A percentile compares a stretch with the other conserved stretches of the same genome.
phyloP scores from a whole-genome alignment of 2,113 vertebrate species.

The Halichoerus grypus region DNA sequence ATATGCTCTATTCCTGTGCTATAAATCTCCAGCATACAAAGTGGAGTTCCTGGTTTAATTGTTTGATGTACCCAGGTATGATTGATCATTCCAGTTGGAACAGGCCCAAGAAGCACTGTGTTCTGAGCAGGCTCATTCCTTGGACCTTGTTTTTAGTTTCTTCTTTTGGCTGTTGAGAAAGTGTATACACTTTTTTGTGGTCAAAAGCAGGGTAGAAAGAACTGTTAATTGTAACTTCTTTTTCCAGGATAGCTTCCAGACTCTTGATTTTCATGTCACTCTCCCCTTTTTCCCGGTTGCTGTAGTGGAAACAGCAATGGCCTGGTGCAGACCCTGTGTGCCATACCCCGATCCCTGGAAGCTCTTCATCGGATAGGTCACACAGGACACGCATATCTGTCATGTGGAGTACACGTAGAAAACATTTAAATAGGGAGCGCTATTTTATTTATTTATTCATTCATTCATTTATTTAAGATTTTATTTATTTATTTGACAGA shows the following conservation, averaged over 20 bases:
- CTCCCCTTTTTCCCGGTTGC: neutral
- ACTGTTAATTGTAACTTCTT: neutral
- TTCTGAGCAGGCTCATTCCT: neutral
- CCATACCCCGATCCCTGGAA: neutral
- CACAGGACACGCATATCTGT: neutral
- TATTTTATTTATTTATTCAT: too few relatives aligned
- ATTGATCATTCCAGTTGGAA: neutral
- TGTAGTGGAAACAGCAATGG: neutral
- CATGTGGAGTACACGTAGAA: neutral
- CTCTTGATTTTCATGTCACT: neutral
- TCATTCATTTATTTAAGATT: too few relatives aligned
- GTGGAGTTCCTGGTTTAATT: slow-evolving; percentile 24
- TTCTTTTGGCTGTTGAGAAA: neutral
- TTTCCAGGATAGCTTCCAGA: neutral
- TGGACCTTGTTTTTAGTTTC: neutral
- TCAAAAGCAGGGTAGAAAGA: neutral
- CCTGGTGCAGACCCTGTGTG: neutral
- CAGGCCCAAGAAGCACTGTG: neutral
- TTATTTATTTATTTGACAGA: too few relatives aligned
- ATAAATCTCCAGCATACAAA: neutral
- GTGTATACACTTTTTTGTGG: neutral
- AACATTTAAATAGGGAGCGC: neutral
- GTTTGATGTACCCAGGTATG: neutral
- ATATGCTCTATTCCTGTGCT: neutral
- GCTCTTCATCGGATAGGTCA: neutral